Base-by-base conservation (phyloP, 2,888 invertebrate species). In the Leucoptera coffeella region DNA sequence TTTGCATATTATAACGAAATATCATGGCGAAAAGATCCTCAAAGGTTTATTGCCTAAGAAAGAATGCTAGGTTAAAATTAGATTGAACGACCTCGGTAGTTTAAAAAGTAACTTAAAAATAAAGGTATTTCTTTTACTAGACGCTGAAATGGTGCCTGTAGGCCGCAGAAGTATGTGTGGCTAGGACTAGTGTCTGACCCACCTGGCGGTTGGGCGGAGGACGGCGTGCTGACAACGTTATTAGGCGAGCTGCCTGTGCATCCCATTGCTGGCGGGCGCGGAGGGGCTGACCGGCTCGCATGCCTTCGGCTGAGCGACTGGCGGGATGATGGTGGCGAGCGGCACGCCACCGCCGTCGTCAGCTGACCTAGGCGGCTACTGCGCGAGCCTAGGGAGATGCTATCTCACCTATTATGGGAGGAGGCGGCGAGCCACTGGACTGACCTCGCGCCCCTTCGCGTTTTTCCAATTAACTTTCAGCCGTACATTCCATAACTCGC, bases 361-460 rank as follows among this genome's bases (percentile, higher is more conserved):
- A 26, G 29, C 25, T 30, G 29, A 37, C 37, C 36, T 47, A 49
- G 51, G n/a, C n/a, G n/a, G n/a, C n/a, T n/a, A 60, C 62, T 62
- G 57, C 38, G 37, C 40, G 38, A 31, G 29, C 35, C 32, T 37
- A 26, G n/a, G n/a, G 35, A 62, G 67, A 67, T 65, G 50, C 59
- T 65, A 67, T 65, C 67, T 59, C 43, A 46, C 51, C 51, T 55
- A 56, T 56, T 59, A 61, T 49, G 49, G 60, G 47, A 62, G 62
- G 62, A 56, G 61, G 61, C n/a, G n/a, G 50, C 53, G 15, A 52
- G 53, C 53, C 51, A 54, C 60, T 56, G 52, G 51, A 50, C 54
- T 61, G 67, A 67, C 67, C 67, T 67, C 65, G 65, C 64, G 58
- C 67, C 67, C 65, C 62, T 55, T 64, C 61, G 61, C 64, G 62